Evolutionary conservation across 1,140 invertebrate species (phyloP).

Genomic region (Drosophila santomea): DNA sequence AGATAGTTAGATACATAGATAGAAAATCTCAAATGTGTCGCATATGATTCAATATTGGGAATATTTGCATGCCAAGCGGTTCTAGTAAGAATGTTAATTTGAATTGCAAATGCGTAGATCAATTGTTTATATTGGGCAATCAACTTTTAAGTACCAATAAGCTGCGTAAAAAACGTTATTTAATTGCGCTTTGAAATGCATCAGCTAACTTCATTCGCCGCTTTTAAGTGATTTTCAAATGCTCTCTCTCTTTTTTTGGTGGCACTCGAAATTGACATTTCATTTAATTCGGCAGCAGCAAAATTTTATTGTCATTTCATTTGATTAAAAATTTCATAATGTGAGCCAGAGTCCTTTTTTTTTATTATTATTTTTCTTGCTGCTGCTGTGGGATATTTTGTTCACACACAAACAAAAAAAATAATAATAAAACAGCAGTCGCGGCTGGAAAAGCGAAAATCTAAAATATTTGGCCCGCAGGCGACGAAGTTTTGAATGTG

Average conservation of each 20-base stretch:
- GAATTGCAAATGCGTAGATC: no score
- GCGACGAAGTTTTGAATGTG: constrained; percentile 25
- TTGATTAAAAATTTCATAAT: constrained; percentile 79
- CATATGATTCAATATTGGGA: no score
- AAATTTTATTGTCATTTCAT: constrained; percentile 76
- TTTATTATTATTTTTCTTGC: not conserved
- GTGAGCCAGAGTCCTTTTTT: constrained; percentile 12
- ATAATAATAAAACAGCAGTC: not conserved
- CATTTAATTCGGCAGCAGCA: constrained; percentile 34
- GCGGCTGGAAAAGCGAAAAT: constrained; percentile 40
- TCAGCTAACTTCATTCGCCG: not conserved
- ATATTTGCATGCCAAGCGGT: no score
- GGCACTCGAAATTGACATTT: constrained; percentile 42
- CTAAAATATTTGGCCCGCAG: constrained; percentile 53
- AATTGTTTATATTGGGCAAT: no score
- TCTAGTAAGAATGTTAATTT: no score
- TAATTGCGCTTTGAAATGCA: not conserved
- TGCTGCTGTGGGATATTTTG: constrained; percentile 54
- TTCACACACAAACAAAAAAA: constrained; percentile 28
- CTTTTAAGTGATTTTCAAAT: constrained; percentile 19
- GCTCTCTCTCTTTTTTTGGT: not conserved
- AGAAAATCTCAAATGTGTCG: no score
- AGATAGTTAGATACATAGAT: no score
- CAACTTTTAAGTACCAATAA: not conserved
- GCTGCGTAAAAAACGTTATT: not conserved